These are phyloP conservation scores for Alloscopus bannaensis DNA, from an alignment of 2,888 invertebrate species.

Conservation along the genomic window DNA sequence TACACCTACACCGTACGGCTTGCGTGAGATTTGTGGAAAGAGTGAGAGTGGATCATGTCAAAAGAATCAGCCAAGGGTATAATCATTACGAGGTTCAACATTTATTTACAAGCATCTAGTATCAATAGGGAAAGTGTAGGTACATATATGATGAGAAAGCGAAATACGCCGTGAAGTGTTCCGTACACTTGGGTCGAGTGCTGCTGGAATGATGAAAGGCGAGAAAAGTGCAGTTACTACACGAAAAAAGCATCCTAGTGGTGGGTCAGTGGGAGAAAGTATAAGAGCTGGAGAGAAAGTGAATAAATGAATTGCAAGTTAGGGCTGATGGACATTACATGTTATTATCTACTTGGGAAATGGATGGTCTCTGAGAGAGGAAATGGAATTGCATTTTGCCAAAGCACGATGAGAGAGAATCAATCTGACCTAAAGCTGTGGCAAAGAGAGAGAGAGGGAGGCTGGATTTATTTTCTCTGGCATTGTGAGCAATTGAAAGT, in stretches of 20 bases:
- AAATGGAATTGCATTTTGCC: slow-evolving; percentile 12
- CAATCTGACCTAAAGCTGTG: neutral
- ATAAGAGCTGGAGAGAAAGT: neutral
- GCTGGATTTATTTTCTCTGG: neutral
- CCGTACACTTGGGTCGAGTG: neutral
- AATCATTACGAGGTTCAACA: slow-evolving; percentile 2
- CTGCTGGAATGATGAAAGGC: neutral
- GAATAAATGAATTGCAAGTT: slow-evolving; percentile 29
- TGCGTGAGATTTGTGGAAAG: no score
- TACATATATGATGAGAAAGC: no score
- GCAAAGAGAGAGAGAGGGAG: neutral
- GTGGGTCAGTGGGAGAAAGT: neutral
- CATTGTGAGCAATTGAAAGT: slow-evolving; percentile 11
- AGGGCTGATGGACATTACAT: slow-evolving; percentile 17
- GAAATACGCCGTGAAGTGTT: no score
- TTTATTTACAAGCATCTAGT: no score
- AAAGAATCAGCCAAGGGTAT: neutral
- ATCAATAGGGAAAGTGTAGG: no score
- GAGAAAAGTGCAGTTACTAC: neutral
- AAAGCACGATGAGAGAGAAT: slow-evolving; percentile 17
- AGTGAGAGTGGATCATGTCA: neutral
- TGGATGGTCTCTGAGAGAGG: slow-evolving; percentile 16
- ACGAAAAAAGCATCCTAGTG: no score
- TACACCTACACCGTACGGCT: no score
- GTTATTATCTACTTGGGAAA: neutral